A percentile compares a stretch with the other conserved stretches of the same genome.
phyloP scores from a whole-genome alignment of 2,113 vertebrate genomes.

The Diphyllodes magnificus region DNA sequence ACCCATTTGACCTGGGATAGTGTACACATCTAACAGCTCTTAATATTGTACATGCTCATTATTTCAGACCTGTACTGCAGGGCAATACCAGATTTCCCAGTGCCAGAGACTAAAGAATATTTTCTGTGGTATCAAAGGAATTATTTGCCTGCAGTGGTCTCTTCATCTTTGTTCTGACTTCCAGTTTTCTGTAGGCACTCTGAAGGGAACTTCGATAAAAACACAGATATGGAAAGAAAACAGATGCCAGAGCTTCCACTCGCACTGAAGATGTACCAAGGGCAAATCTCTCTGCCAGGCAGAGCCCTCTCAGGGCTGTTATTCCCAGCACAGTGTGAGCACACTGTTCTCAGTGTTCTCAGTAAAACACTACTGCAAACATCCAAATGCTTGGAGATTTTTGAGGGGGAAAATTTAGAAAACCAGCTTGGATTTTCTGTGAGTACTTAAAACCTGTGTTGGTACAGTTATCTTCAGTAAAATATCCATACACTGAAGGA shows the following conservation, averaged over 20 bases:
- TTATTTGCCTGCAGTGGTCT: background rate
- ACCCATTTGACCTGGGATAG: background rate
- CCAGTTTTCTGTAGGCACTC: background rate
- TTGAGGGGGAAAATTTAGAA: background rate
- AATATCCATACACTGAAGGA: background rate
- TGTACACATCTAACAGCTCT: background rate
- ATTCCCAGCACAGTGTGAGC: background rate
- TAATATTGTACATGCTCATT: background rate
- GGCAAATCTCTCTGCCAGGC: background rate
- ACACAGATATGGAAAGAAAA: background rate
- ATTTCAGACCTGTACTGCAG: background rate
- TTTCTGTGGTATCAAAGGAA: background rate
- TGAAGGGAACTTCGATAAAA: background rate
- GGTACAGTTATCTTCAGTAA: background rate
- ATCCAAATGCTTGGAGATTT: background rate
- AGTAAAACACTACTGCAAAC: background rate
- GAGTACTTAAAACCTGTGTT: background rate
- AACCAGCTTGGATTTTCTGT: background rate
- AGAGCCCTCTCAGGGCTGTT: background rate
- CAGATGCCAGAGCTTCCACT: background rate
- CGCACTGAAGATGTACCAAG: background rate
- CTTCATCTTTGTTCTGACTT: fast-evolving
- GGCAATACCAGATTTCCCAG: background rate
- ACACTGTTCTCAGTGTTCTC: background rate
- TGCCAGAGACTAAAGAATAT: background rate